These are phyloP conservation scores for Naso thynnoides DNA, from an alignment of 2,797 vertebrate genomes.

Conservation along the genomic window DNA sequence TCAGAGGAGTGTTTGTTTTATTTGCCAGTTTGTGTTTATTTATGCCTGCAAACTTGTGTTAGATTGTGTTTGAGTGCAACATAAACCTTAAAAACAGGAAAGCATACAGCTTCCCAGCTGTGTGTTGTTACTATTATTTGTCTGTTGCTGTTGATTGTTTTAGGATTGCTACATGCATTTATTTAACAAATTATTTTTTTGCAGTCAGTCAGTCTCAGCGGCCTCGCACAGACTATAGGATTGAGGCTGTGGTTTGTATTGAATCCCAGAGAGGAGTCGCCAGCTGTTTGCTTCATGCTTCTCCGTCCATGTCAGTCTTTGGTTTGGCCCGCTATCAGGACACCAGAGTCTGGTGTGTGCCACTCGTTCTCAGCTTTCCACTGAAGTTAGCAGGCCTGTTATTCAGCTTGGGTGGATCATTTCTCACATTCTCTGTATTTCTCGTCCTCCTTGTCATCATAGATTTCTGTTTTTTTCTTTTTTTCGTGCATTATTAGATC, in stretches of 20 bases:
- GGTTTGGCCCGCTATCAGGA: slow-evolving; percentile 66
- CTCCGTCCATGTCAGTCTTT: slow-evolving; percentile 40
- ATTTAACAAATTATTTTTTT: slow-evolving; percentile 47
- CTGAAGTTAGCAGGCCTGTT: slow-evolving; percentile 70
- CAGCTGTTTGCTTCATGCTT: slow-evolving; percentile 41
- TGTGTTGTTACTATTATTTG: slow-evolving; percentile 11
- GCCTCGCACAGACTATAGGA: slow-evolving; percentile 32
- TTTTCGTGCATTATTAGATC: slow-evolving; percentile 6
- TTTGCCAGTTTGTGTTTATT: not conserved
- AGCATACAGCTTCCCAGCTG: slow-evolving; percentile 2
- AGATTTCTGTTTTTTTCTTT: slow-evolving; percentile 24
- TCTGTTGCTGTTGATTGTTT: slow-evolving; percentile 3
- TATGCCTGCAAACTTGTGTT: slow-evolving; percentile 3
- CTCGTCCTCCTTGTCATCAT: slow-evolving; percentile 18
- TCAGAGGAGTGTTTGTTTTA: not conserved
- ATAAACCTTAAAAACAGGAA: slow-evolving; percentile 2
- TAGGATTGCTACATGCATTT: not conserved
- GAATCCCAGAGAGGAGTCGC: slow-evolving; percentile 41
- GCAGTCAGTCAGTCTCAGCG: slow-evolving; percentile 21
- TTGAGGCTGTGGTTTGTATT: slow-evolving; percentile 56
- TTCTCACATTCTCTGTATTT: slow-evolving; percentile 11
- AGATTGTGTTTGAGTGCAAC: slow-evolving; percentile 11
- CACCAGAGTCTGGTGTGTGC: slow-evolving; percentile 59
- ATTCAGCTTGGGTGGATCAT: slow-evolving; percentile 63
- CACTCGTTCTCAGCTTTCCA: slow-evolving; percentile 54